These are phyloP conservation scores for Corella eumyota DNA, from an alignment of 23 tunicate species.

Conservation along the genomic window DNA sequence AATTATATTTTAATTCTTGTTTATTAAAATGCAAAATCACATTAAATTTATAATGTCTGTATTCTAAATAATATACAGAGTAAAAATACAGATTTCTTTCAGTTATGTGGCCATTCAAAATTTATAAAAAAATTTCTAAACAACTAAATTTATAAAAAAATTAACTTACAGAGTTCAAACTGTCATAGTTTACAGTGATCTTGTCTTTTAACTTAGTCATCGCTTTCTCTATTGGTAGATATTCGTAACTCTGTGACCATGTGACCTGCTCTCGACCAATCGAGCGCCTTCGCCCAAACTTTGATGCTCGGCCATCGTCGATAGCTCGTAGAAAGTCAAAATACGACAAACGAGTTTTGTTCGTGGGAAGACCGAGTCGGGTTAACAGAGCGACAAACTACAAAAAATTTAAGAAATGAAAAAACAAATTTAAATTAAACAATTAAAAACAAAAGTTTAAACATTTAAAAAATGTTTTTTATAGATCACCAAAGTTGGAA, in stretches of 20 bases:
- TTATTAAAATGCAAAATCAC: too few relatives aligned
- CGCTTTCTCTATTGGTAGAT: slow-evolving; percentile 48
- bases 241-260: slow-evolving; percentile 48
- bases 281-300: slow-evolving; percentile 35
- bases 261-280: slow-evolving; percentile 31
- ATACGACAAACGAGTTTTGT: slow-evolving; percentile 49
- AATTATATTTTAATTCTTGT: too few relatives aligned
- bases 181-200: slow-evolving; percentile 62
- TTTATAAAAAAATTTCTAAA: background rate
- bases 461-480: background rate
- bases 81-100: background rate
- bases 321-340: slow-evolving; percentile 85
- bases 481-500: too few relatives aligned
- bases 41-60: too few relatives aligned
- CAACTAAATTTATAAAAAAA: background rate
- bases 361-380: slow-evolving; percentile 54
- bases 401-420: background rate
- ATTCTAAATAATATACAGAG: too few relatives aligned
- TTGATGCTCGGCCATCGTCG: slow-evolving; percentile 91
- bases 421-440: background rate
- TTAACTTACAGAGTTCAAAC: slow-evolving; percentile 66
- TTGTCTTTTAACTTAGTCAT: slow-evolving; percentile 63
- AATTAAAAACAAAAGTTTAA: background rate
- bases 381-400: slow-evolving; percentile 54
- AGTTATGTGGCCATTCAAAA: background rate